Evolutionary conservation across 2,888 invertebrate species (phyloP).

Genomic region (Xanthorhoe spadicearia): DNA sequence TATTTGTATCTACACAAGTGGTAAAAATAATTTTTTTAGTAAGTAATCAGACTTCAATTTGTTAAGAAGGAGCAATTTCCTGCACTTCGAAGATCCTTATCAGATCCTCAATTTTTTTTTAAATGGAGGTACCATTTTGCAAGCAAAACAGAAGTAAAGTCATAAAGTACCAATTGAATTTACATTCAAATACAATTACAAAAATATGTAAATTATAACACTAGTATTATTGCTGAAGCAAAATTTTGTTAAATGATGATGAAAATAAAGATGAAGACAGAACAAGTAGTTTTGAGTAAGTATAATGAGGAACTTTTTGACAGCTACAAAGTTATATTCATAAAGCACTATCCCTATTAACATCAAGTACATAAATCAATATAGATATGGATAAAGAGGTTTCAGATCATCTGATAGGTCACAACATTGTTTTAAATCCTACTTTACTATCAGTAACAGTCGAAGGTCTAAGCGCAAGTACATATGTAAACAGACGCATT

Average conservation of each 20-base stretch:
- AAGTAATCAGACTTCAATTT: background rate
- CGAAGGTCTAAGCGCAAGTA: slow-evolving; percentile 35
- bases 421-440: slow-evolving; percentile 14
- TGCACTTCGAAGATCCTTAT: too few species aligned
- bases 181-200: too few species aligned
- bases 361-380: background rate
- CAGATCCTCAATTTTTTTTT: too few species aligned
- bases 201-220: too few species aligned
- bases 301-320: background rate
- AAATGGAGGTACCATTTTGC: too few species aligned
- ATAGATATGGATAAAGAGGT: slow-evolving; percentile 1
- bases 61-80: background rate
- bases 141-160: too few species aligned
- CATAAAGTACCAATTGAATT: too few species aligned
- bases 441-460: slow-evolving; percentile 19
- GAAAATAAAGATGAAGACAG: too few species aligned
- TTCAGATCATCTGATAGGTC: slow-evolving; percentile 1
- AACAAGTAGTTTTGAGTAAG: too few species aligned
- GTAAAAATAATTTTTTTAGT: slow-evolving; percentile 2
- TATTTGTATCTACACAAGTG: slow-evolving; percentile 10
- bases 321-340: background rate
- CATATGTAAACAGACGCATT: slow-evolving; percentile 31
- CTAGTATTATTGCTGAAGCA: too few species aligned
- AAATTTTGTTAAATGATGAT: too few species aligned
- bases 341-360: background rate